Evolutionary conservation across 2,888 invertebrate species (phyloP), one percentile per base, ranked within the genome.

Genomic region (Elegia similella): DNA sequence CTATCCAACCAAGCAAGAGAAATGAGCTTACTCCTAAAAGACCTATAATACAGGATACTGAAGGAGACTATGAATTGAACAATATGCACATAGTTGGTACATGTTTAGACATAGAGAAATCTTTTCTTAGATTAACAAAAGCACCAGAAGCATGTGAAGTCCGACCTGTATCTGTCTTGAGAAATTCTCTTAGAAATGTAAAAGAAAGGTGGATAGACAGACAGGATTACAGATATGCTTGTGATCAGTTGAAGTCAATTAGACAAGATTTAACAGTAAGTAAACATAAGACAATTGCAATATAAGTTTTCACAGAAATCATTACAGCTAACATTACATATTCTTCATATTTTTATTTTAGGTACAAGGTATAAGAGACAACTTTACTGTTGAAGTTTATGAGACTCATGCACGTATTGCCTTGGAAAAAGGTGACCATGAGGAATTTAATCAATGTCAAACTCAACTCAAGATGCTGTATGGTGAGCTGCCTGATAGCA

Each of bases 401-500:
- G 99, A 99, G 92, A 98, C 98, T 3, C 99, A 99, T 92, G 99
- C 99, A 5, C 93, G 99, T 57, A 98, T 99, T 75, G 99, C 99
- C 53, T 93, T 99, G 82, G 99, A 99, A 85, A 98, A 97, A 89
- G 98, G 98, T 55, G 99, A 99, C 81, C 98, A 98, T 82, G 99
- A 98, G 80, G 99, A 99, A 84, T 99, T 99, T 82, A 99, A 99
- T 92, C 99, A 99, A 86, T 99, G 99, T 82, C 99, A 99, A 90
- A 98, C 98, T 12, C 99, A 99, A 89, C 92, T 99, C 56, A 97
- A 97, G 92, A 96, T 97, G 94, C 93, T 99, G 34, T 99, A 99
- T 83, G 88, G 94, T 64, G 97, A 97, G 84, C 87, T 96, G 61
- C 95, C 95, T 34, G 93, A 94, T 23, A 72, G 83, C 59, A 93